Base-by-base conservation (phyloP, 2,113 vertebrate genomes). In the Sinocyclocheilus anshuiensis region DNA sequence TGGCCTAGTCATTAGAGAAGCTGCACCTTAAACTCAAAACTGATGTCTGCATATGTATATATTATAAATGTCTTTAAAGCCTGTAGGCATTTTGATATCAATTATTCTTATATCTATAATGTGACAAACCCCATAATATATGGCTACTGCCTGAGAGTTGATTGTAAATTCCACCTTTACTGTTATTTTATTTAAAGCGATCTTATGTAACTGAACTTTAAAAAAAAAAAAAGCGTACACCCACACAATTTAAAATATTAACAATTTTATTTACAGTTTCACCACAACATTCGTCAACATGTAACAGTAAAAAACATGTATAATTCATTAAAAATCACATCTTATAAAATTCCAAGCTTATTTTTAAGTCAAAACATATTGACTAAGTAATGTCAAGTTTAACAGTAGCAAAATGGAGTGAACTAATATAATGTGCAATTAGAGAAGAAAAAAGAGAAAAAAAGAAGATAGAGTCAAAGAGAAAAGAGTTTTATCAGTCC, bases 241-340 rank as follows among this genome's bases (percentile, higher is more conserved):
- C 4, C 7, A 69, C 48, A 75, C n/a, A 50, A 29, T 79, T 61
- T 61, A 13, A 61, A 79, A 39, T 61, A 61, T 36, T 1, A 59
- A 65, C 12, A 42, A n/a, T 75, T 81, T 45, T 45, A 65, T 65
- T 65, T 63, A 81, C 78, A 20, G 20, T 36, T 63, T 48, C 42
- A 2, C 11, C 10, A 61, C 7, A 18, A 65, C 55, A 24, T 10
- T 63, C 2, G 8, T 48, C 57, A 80, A 22, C 36, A 80, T 18
- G 13, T 18, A 65, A 45, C 2, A 8, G 20, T 42, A 59, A 39
- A 15, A 61, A 80, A 80, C 12, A 45, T 6, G 6, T 59, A 59
- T 65, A 65, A 45, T 22, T 22, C 0, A 79, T 59, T 1, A 42
- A 81, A 61, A 22, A 42, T 26, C 22, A 26, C 8, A 8, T 59